Evolutionary conservation across 2,888 invertebrate species (phyloP), one percentile per base, ranked within the genome.

Genomic region (Sinelater perroti): DNA sequence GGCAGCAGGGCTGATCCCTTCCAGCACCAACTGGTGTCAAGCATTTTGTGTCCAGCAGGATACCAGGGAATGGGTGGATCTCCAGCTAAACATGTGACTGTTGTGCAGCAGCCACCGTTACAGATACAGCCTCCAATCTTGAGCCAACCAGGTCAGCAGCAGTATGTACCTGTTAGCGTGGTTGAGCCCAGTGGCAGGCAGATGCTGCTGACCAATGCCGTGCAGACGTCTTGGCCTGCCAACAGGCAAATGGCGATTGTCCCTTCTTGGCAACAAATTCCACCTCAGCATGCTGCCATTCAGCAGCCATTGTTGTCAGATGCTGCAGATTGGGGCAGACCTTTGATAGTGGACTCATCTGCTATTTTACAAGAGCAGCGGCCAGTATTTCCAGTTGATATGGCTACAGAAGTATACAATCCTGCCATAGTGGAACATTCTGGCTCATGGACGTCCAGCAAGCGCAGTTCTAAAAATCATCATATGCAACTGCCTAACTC

Each of bases 141-240:
- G 60, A 93, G 93, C 73, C 94, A 87, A 75, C 87, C 87, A 38
- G 89, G 90, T 7, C 91, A 91, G 72, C 94, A 94, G 78, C 94
- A 95, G 77, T 95, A 95, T 78, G 94, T 87, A 67, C 95, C 96
- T 21, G 95, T 96, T 47, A 95, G 95, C 44, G 93, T 96, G 82
- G 93, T 96, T 42, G 93, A 93, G 70, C 93, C 92, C 65, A 87
- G 87, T 63, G 90, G 90, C 16, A 83, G 90, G 65, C 89, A 90
- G 74, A 91, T 91, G 88, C 78, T 92, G 58, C 79, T 91, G 28
- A 88, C 90, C 36, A 87, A 86, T 72, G 87, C 86, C n/a, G 86
- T 87, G 3, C 85, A 86, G 75, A 86, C 86, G 40, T 85, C 87
- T 4, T 88, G 88, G 88, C 86, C 88, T 7, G 82, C 85, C 13